Conservation (phyloP, 2,113 vertebrate species). For the Sphaerodactylus townsendi region DNA sequence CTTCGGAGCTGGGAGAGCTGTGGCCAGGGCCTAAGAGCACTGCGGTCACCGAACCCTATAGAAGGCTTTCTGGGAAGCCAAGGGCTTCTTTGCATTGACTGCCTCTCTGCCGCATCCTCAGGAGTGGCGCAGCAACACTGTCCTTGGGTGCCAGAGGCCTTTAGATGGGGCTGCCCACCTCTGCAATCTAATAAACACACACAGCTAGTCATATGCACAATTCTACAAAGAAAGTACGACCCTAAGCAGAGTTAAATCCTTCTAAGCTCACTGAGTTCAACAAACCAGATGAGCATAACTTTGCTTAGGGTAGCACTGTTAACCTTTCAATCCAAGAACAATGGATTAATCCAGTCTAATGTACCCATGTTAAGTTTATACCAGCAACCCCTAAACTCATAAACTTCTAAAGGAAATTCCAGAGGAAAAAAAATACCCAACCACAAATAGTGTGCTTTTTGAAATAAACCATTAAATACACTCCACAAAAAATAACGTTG, state of each 20-base stretch:
- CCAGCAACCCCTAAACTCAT: neutral
- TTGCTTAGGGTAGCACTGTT: neutral
- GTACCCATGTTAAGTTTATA: neutral
- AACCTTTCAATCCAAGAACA: neutral
- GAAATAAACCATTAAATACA: neutral
- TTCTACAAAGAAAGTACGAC: neutral
- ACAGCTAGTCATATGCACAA: neutral
- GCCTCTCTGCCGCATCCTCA: too few species aligned
- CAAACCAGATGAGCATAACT: too few species aligned
- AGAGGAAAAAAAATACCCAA: fast-evolving
- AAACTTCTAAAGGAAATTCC: neutral
- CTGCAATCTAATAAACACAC: neutral
- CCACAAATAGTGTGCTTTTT: neutral
- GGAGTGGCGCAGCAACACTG: too few species aligned
- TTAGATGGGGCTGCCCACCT: too few species aligned
- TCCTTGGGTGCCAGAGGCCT: too few species aligned
- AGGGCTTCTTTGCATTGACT: too few species aligned
- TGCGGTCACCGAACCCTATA: too few species aligned
- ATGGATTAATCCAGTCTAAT: neutral
- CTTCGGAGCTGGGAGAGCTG: too few species aligned
- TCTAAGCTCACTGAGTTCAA: too few species aligned
- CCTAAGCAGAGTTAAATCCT: too few species aligned
- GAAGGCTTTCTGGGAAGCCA: too few species aligned
- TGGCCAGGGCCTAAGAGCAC: too few species aligned
- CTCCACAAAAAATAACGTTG: neutral